Base-by-base conservation (phyloP, 2,113 vertebrate species). In the Perognathus longimembris region DNA sequence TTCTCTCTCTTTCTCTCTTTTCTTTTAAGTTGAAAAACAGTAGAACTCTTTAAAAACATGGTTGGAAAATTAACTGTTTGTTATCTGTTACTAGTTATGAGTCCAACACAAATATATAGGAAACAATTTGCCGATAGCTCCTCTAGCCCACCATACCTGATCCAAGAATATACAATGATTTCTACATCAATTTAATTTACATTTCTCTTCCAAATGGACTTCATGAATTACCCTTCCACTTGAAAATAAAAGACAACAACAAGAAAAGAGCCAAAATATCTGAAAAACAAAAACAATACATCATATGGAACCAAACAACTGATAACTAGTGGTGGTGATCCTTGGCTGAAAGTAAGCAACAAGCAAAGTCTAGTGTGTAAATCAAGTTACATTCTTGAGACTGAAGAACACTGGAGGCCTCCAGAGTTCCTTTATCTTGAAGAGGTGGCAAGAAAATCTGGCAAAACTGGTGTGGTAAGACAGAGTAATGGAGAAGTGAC, bases 11-110 rank as follows among this genome's bases (percentile, higher is more conserved):
- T 15, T 18, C 50, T 54, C 50, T 54, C 50, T 54, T 54, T 54
- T 54, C 50, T 54, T 15, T 54, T 12, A 54, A 54, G 50, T 66
- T 32, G 64, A 32, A 66, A 28, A 66, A 32, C 24, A 66, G 64
- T 32, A 32, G 64, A 66, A 2, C 4, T 28, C 4, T 9, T 66
- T 45, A 11, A 70, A 76, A 71, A 80, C 89, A 85, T 30, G 34
- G 38, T 85, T 85, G 32, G 66, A 36, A 95, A 91, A 88, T 17
- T 11, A 88, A 76, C 1, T 32, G 74, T 81, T 92, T 64, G 66
- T 77, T 93, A 3, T 38, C 57, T 89, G 24, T 38, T 92, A 59
- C 14, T 69, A 66, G 86, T 83, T 38, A 78, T 38, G 15, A 89
- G 14, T 40, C 15, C n/a, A 84, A 87, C 63, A 89, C 17, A 61